phyloP scores from a whole-genome alignment of 2,113 vertebrate genomes.

The Misgurnus mizolepis region DNA sequence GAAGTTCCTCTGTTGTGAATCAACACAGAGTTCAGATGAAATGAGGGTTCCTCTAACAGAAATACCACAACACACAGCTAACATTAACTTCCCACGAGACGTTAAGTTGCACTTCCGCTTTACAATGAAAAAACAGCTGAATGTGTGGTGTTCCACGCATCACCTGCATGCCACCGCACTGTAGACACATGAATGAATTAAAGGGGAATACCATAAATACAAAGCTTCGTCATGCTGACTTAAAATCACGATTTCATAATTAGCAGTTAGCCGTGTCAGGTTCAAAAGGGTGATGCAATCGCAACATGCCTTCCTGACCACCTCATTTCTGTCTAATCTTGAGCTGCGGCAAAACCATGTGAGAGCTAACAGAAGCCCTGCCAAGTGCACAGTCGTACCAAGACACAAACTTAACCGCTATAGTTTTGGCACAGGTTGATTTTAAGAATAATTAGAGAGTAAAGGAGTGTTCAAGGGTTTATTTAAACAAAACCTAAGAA shows the following conservation, averaged over 20 bases:
- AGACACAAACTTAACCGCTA: neutral
- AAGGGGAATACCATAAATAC: neutral
- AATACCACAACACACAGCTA: neutral
- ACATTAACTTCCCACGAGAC: constrained; percentile 1
- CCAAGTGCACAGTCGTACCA: neutral
- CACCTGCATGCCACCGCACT: neutral
- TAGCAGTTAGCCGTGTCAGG: constrained; percentile 1
- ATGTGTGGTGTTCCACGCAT: constrained; percentile 39
- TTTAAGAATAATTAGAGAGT: no score
- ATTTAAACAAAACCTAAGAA: no score
- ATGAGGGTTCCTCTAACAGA: constrained; percentile 52
- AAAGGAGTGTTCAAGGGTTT: no score
- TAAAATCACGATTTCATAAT: neutral
- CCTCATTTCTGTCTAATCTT: constrained; percentile 34
- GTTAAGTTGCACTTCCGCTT: constrained; percentile 58
- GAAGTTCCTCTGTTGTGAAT: constrained; percentile 18
- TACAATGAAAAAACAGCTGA: constrained; percentile 30
- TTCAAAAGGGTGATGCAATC: constrained; percentile 22
- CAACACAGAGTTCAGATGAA: constrained; percentile 25
- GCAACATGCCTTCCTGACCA: neutral
- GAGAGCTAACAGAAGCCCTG: neutral
- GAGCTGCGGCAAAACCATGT: constrained; percentile 28
- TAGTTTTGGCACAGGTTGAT: no score
- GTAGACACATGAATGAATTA: constrained; percentile 11
- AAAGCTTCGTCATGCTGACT: neutral